Conservation (phyloP, 2,888 invertebrate genomes). For the Eristalinus aeneus region DNA sequence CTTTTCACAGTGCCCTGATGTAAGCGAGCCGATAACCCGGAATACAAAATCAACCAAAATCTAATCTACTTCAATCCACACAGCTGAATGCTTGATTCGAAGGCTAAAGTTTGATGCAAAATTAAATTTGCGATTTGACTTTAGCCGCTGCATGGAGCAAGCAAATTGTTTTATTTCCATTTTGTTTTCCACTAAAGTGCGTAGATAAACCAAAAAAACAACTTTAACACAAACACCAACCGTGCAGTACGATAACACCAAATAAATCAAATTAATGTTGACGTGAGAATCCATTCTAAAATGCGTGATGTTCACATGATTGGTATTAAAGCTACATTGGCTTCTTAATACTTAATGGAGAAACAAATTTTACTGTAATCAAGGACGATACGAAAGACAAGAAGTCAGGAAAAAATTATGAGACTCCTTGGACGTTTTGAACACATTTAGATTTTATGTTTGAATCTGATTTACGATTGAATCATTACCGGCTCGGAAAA, state of each 20-base stretch:
- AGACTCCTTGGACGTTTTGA: not conserved
- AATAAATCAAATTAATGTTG: not conserved
- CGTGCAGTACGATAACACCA: not conserved
- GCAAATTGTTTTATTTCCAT: not conserved
- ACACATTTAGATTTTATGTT: not conserved
- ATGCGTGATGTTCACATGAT: not conserved
- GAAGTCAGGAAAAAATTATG: not conserved
- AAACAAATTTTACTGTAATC: not conserved
- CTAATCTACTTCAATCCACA: not conserved
- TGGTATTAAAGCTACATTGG: not conserved
- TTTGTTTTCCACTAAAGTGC: not conserved
- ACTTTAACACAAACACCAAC: not conserved
- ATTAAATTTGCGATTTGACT: conserved; percentile 1
- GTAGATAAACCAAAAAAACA: not conserved
- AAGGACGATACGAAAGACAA: not conserved
- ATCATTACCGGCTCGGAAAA: not conserved
- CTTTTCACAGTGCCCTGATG: not conserved
- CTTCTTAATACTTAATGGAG: not conserved
- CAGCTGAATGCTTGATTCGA: not conserved
- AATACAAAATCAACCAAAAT: not conserved
- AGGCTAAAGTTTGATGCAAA: conserved; percentile 13
- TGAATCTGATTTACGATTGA: not conserved
- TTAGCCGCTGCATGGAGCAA: conserved; percentile 5
- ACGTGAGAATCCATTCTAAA: not conserved
- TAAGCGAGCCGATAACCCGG: not conserved